phyloP scores from a whole-genome alignment of 2,113 vertebrate genomes.

The Oceanodroma tethys region DNA sequence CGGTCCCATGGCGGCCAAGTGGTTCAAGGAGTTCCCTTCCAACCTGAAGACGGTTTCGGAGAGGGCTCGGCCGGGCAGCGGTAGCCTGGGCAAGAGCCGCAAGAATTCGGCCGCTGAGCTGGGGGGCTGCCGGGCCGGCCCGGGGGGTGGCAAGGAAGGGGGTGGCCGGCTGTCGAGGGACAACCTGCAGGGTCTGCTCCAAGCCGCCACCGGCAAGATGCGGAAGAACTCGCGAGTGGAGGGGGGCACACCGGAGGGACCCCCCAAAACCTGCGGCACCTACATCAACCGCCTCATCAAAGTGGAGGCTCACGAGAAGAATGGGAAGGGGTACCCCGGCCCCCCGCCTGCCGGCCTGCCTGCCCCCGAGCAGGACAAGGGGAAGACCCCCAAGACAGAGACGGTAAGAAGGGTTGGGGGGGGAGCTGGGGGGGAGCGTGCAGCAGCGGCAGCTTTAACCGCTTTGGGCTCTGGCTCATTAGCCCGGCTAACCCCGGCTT shows the following conservation, averaged over 20 bases:
- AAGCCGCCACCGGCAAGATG: constrained; percentile 78
- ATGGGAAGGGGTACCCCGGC: constrained; percentile 66
- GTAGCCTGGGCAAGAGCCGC: constrained; percentile 78
- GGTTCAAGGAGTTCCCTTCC: constrained; percentile 93
- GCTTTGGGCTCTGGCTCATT: neutral
- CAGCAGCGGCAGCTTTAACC: neutral
- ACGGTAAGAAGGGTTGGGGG: constrained; percentile 80
- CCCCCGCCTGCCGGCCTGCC: neutral
- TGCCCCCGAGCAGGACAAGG: constrained; percentile 75
- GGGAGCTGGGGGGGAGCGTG: fast-evolving
- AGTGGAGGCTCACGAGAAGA: constrained; percentile 88
- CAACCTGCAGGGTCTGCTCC: constrained; percentile 78
- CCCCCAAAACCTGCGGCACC: constrained; percentile 72
- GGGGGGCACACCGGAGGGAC: constrained; percentile 71
- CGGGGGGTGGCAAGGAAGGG: constrained; percentile 67
- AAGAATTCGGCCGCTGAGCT: constrained; percentile 87
- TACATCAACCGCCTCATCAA: constrained; percentile 96
- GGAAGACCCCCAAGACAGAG: constrained; percentile 70
- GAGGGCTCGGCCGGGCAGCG: constrained; percentile 74
- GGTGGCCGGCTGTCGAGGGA: constrained; percentile 77
- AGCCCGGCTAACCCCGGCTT: neutral
- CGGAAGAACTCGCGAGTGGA: constrained; percentile 84
- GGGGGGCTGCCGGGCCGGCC: constrained; percentile 49
- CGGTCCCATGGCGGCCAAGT: constrained; percentile 86
- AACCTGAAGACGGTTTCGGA: constrained; percentile 88